phyloP scores from a whole-genome alignment of 2,113 vertebrate genomes.

The Eupsittula cactorum region DNA sequence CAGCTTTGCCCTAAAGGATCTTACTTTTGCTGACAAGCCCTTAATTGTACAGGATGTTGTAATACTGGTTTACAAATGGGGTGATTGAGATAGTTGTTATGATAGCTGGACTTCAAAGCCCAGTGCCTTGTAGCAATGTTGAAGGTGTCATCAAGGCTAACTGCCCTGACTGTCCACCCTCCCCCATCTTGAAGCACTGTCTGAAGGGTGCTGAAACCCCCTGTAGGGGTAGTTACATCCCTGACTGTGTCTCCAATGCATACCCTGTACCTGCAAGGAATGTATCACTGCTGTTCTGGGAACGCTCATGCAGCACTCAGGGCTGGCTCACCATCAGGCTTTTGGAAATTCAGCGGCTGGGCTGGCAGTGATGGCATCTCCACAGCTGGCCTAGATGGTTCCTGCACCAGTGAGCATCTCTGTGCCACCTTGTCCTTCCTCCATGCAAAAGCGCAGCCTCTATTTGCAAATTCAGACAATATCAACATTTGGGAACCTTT shows the following conservation, averaged over 20 bases:
- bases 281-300: not conserved
- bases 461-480: not conserved
- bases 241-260: not conserved
- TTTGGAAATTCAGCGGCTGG: accelerated
- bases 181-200: not conserved
- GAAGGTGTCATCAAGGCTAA: accelerated
- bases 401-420: not conserved
- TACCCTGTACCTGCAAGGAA: not conserved
- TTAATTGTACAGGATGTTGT: not conserved
- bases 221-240: not conserved
- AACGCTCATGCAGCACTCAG: not conserved
- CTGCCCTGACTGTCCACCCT: not conserved
- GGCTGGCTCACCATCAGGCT: not conserved
- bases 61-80: not conserved
- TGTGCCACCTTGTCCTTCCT: not conserved
- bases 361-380: not conserved
- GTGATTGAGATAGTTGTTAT: not conserved
- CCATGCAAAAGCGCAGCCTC: not conserved
- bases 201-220: not conserved
- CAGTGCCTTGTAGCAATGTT: not conserved
- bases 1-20: not conserved
- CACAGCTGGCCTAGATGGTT: not conserved
- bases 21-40: not conserved
- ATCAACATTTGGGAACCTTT: not conserved
- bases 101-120: not conserved